phyloP scores from a whole-genome alignment of 2,888 invertebrate species.

The Dryobotodes eremita region DNA sequence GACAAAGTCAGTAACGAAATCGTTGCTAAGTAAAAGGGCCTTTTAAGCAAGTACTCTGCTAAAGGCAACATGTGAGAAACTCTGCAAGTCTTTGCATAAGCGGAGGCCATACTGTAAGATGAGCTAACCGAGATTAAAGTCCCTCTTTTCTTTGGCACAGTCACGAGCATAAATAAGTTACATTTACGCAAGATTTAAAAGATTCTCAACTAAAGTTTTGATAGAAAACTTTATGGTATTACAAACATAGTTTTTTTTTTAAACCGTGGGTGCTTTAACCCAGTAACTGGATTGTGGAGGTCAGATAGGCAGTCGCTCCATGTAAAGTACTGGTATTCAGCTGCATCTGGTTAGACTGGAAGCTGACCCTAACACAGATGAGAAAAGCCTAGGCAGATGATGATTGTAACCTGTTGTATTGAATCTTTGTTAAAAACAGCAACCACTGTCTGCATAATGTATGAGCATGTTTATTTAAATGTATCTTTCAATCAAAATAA shows the following conservation, averaged over 20 bases:
- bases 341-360: background rate
- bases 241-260: no score
- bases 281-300: no score
- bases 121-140: background rate
- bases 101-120: constrained; percentile 22
- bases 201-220: background rate
- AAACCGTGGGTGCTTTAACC: no score
- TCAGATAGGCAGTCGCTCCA: background rate
- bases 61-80: constrained; percentile 59
- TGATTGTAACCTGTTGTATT: background rate
- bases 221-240: background rate
- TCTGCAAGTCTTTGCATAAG: constrained; percentile 28
- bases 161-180: background rate
- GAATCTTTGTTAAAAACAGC: background rate
- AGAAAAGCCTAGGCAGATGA: background rate
- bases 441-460: background rate
- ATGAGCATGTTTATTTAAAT: background rate
- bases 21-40: constrained; percentile 64
- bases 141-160: background rate
- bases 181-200: background rate
- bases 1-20: constrained; percentile 56
- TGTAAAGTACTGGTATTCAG: background rate
- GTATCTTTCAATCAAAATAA: background rate
- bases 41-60: constrained; percentile 59
- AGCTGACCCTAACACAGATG: background rate